Evolutionary conservation across 53 echinoderm and acorn worm species (phyloP).

Genomic region (Echinometra lucunter): DNA sequence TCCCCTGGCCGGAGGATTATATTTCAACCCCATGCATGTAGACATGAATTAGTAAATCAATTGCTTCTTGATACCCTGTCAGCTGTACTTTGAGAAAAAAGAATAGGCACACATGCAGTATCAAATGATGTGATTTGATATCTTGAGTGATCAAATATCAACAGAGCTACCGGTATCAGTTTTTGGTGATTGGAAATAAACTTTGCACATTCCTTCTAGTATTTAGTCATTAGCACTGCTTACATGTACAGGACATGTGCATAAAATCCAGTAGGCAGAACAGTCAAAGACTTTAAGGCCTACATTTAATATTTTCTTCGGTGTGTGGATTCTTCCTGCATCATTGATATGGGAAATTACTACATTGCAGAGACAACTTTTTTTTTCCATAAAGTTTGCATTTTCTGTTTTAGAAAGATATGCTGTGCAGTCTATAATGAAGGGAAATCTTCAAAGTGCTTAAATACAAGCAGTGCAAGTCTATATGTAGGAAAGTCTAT

Average conservation of each 20-base stretch:
- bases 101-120: slow-evolving; percentile 1
- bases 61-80: not conserved
- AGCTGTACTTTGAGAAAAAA: not conserved
- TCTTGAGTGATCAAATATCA: slow-evolving; percentile 28
- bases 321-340: not conserved
- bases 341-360: not conserved
- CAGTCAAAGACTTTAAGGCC: not conserved
- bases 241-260: not conserved
- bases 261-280: not conserved
- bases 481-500: not conserved
- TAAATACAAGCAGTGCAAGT: not conserved
- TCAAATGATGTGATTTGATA: not conserved
- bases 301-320: not conserved
- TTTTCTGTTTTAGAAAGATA: not conserved
- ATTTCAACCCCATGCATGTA: not conserved
- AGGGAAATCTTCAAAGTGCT: too few species aligned
- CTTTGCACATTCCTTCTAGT: not conserved
- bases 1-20: not conserved
- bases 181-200: not conserved
- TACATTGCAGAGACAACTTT: not conserved
- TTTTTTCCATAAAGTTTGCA: not conserved
- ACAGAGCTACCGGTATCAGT: slow-evolving; percentile 17
- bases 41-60: not conserved
- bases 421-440: too few species aligned
- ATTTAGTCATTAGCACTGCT: not conserved